Base-by-base conservation (phyloP, 1,140 invertebrate species). In the Drosophila pseudoobscura region DNA sequence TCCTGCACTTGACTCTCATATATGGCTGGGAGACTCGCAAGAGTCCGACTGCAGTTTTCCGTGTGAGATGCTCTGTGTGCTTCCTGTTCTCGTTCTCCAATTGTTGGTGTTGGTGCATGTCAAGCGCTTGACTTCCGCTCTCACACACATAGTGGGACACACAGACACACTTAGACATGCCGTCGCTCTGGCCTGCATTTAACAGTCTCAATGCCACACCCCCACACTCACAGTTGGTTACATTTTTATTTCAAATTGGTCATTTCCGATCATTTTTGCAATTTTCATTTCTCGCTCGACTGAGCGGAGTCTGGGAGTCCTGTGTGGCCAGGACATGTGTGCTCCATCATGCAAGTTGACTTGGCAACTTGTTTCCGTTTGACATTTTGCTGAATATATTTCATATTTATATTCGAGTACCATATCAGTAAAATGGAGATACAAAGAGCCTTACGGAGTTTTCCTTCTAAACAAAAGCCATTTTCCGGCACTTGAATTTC, bases 221-320 rank as follows among this genome's bases (percentile, higher is more conserved):
- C 35, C 43, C 45, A 55, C 60, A 39, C 60, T 39, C 54, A 55
- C 47, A 50, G 59, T 69, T 66, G 69, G 61, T 20, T 68, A 64
- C 59, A 85, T 85, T 85, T 85, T 87, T 85, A 85, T 82, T 85
- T 78, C 50, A 87, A 87, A 85, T 85, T 85, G 82, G 82, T 87
- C 74, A 85, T 85, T 85, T 85, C 82, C 82, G 82, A 85, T 85
- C 61, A 78, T 85, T 80, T 82, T 73, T 85, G 69, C 74, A 71
- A 82, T 87, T 87, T 85, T 87, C 82, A 85, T 85, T 85, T 85
- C 69, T 85, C 70, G 82, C 78, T 78, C 69, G 64, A 62, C 65
- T 85, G 82, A 44, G 20, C 13, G 8, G 17, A 43, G n/a, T 35
- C 22, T 24, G 47, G 41, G 43, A 41, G 24, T 44, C 20, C 15